Evolutionary conservation across 2,113 vertebrate genomes (phyloP).

Genomic region (Cyprinodon variegatus): DNA sequence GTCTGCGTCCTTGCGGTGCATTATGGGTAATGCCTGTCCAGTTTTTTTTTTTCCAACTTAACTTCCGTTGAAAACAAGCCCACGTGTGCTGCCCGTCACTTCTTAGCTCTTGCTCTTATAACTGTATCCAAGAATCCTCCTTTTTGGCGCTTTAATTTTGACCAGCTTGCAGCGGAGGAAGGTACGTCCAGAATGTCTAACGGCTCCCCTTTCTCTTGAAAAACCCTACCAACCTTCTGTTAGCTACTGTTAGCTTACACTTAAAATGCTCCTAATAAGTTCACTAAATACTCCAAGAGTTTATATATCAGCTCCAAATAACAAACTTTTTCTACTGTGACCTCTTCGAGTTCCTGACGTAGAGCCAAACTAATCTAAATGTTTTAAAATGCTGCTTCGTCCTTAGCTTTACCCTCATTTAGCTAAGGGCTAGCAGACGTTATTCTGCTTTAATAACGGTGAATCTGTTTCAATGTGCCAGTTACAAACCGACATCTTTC

Average conservation of each 20-base stretch:
- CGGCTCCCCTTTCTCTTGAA: neutral
- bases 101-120: neutral
- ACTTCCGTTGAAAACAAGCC: slow-evolving; percentile 66
- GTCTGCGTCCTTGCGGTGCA: neutral
- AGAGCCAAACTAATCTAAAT: neutral
- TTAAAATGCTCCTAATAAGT: neutral
- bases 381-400: neutral
- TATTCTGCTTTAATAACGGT: no score
- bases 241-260: neutral
- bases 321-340: slow-evolving; percentile 3
- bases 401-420: neutral
- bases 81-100: slow-evolving; percentile 44
- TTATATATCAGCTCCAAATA: neutral
- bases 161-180: no score
- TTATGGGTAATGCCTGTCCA: slow-evolving; percentile 18
- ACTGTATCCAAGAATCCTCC: neutral
- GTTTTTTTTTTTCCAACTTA: neutral
- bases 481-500: neutral
- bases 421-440: neutral
- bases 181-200: slow-evolving; percentile 6
- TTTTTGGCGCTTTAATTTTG: no score
- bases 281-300: neutral
- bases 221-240: neutral
- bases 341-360: neutral
- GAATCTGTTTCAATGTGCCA: neutral